A percentile compares a stretch with the other conserved stretches of the same genome.
Evolutionary conservation across 2,888 invertebrate species (phyloP).

Genomic region (Stenotaenia linearis): DNA sequence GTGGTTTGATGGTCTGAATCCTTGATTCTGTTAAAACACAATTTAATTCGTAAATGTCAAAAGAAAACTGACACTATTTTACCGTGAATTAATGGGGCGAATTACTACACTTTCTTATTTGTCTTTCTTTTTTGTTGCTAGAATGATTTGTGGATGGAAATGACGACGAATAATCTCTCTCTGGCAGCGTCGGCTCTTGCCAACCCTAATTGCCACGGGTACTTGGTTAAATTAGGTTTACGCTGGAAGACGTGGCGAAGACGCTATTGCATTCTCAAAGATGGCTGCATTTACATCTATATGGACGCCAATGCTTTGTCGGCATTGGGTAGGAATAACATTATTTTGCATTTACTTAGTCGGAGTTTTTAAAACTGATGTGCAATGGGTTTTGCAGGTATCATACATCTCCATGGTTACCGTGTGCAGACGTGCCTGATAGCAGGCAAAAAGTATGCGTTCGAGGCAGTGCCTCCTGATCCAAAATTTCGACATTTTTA

Average conservation of each 20-base stretch:
- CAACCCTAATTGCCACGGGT: constrained; percentile 88
- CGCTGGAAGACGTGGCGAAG: constrained; percentile 79
- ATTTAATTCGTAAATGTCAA: not conserved
- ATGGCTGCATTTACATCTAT: constrained; percentile 91
- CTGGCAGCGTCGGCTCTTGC: constrained; percentile 67
- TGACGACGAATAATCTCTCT: constrained; percentile 71
- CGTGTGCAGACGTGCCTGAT: constrained; percentile 73
- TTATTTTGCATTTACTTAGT: constrained; percentile 24
- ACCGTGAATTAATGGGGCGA: too few relatives aligned
- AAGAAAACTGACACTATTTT: not conserved
- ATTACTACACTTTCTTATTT: not conserved
- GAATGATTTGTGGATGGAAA: constrained; percentile 64
- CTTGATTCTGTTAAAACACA: not conserved
- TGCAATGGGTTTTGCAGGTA: constrained; percentile 55
- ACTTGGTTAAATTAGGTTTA: constrained; percentile 68
- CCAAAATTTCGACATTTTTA: constrained; percentile 79
- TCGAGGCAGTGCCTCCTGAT: constrained; percentile 84
- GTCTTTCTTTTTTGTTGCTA: constrained; percentile 39
- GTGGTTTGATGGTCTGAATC: not conserved
- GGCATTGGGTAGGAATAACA: constrained; percentile 67
- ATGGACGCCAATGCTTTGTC: constrained; percentile 77
- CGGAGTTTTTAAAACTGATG: not conserved
- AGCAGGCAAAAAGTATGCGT: constrained; percentile 84
- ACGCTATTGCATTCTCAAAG: constrained; percentile 88
- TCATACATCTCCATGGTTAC: constrained; percentile 91